These are phyloP conservation scores for Leucoma salicis DNA, from an alignment of 2,888 invertebrate genomes.

Conservation along the genomic window DNA sequence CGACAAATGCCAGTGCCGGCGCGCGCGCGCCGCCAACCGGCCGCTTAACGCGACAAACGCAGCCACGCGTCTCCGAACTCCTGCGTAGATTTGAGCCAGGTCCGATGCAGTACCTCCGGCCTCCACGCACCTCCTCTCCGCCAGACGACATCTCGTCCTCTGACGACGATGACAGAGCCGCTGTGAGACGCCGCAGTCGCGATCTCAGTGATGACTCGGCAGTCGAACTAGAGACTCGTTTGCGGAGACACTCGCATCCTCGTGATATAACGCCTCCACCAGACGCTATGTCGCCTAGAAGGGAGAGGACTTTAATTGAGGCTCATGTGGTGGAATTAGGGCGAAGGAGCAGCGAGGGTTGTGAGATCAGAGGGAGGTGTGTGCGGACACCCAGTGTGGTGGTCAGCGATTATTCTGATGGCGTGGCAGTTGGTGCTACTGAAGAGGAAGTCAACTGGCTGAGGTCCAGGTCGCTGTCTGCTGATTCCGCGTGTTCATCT, in stretches of 20 bases:
- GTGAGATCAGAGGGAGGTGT: conserved; percentile 78
- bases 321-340: conserved; percentile 81
- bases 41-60: conserved; percentile 62
- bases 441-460: conserved; percentile 74
- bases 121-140: conserved; percentile 67
- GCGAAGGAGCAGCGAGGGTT: conserved; percentile 74
- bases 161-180: conserved; percentile 75
- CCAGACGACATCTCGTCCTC: conserved; percentile 72
- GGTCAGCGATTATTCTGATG: conserved; percentile 93
- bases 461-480: conserved; percentile 76
- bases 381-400: conserved; percentile 93
- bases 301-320: conserved; percentile 74
- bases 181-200: conserved; percentile 70
- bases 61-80: conserved; percentile 71
- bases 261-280: conserved; percentile 67
- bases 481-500: conserved; percentile 88
- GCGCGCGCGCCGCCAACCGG: conserved; percentile 65
- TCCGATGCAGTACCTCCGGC: conserved; percentile 76
- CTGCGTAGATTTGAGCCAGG: conserved; percentile 69
- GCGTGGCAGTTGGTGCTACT: conserved; percentile 69
- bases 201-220: conserved; percentile 81
- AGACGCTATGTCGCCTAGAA: conserved; percentile 65
- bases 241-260: conserved; percentile 67
- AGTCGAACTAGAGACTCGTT: conserved; percentile 76
- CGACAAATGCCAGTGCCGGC: conserved; percentile 51